Conservation (phyloP, 1,140 invertebrate species). For the Diorhabda sublineata region DNA sequence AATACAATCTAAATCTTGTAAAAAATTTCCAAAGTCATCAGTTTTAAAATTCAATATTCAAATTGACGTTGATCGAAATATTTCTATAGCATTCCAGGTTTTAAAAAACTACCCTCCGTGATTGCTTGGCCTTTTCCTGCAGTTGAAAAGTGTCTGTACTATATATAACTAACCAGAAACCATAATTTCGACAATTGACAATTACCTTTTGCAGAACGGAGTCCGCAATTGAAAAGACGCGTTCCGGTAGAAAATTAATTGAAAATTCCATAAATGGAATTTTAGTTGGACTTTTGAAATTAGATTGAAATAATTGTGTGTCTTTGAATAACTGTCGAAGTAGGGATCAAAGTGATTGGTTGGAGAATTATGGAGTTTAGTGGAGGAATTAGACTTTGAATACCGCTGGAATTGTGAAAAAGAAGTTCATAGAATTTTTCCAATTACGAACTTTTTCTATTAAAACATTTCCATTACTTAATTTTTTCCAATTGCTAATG, state of each 20-base stretch:
- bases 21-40: too few species aligned
- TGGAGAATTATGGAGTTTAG: neutral
- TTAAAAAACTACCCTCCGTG: too few species aligned
- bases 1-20: too few species aligned
- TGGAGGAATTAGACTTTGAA: neutral
- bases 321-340: neutral
- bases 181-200: neutral
- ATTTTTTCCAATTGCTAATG: too few species aligned
- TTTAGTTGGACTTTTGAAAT: constrained; percentile 2
- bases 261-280: constrained; percentile 2
- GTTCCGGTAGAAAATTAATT: constrained; percentile 2
- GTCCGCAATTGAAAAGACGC: neutral
- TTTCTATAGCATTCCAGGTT: too few species aligned
- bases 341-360: neutral
- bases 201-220: constrained; percentile 2
- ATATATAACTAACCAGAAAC: neutral
- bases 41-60: too few species aligned
- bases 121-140: too few species aligned
- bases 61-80: too few species aligned
- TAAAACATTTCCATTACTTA: too few species aligned
- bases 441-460: too few species aligned
- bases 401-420: neutral
- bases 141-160: neutral
- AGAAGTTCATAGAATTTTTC: neutral
- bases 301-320: neutral